Evolutionary conservation across 2,797 vertebrate species (phyloP), one percentile per base, ranked within the genome.

Genomic region (Manis crassicaudata): DNA sequence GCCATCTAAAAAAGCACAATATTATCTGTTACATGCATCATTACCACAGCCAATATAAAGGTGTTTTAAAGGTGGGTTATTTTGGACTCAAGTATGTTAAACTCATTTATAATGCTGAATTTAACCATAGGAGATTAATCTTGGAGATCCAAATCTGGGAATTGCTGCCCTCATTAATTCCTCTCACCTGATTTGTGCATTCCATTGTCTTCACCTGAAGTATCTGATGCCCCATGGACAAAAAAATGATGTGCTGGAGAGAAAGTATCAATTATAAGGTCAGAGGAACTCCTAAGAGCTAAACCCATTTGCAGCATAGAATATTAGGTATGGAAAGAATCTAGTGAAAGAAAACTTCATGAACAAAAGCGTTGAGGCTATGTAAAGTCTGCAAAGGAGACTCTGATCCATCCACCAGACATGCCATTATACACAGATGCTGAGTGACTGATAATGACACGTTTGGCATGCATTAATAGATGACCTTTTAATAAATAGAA

Each of bases 131-230:
- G 43, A 65, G 10, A 90, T 88, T 84, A 80, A 80, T 81, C 60
- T 40, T 79, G 11, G 65, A 67, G 35, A 84, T 92, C 13, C n/a
- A 56, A 17, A 81, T 76, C 35, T 80, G 93, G 40, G 21, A 90
- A 67, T 10, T 75, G 7, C 12, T 83, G 21, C 23, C 35, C 75
- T 95, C 16, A 92, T 70, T 92, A 94, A 91, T 92, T 94, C 27
- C 29, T 72, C 58, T 40, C 29, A 75, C 60, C 56, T 46, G 37
- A 40, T 73, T 46, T 83, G 40, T 80, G 43, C 81, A 76, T 83
- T 58, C 21, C 5, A 11, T 50, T 87, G 17, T 5, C 25, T 85
- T 50, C 54, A 90, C 65, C 75, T 6, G 27, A 96, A 92, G 25
- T 73, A 84, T 93, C 10, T 52, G 70, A 63, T 81, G 67, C 2